These are phyloP conservation scores for Megaptera novaeangliae DNA, from an alignment of 2,113 vertebrate species.

Conservation along the genomic window DNA sequence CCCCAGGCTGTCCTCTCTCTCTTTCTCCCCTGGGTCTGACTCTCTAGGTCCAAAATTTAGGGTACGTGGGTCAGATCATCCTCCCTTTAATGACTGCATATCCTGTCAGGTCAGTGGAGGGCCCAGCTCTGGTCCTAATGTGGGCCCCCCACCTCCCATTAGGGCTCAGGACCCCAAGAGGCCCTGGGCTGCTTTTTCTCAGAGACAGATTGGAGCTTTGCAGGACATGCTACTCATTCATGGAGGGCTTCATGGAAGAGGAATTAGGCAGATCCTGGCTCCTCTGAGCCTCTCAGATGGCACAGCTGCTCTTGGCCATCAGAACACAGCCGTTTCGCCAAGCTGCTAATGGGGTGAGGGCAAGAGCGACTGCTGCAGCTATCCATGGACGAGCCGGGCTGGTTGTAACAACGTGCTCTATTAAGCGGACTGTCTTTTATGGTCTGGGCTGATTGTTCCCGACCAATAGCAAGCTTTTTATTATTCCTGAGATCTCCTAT, in stretches of 20 bases:
- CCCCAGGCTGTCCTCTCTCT: not conserved
- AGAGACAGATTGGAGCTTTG: not conserved
- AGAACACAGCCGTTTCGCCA: not conserved
- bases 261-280: not conserved
- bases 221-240: not conserved
- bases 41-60: not conserved
- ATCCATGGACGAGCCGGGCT: rapidly evolving
- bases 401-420: not conserved
- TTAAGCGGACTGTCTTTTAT: slow-evolving; percentile 20
- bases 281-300: not conserved
- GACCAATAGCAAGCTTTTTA: slow-evolving; percentile 41
- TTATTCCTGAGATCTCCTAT: slow-evolving; percentile 45
- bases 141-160: too few relatives aligned
- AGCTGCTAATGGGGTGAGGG: slow-evolving; percentile 1
- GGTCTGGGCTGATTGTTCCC: slow-evolving; percentile 30
- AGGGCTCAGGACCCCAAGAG: not conserved
- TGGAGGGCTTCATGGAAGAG: not conserved
- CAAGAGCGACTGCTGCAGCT: rapidly evolving
- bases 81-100: not conserved
- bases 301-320: rapidly evolving
- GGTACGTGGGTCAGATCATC: not conserved
- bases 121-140: not conserved
- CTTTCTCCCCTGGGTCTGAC: not conserved
- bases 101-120: not conserved
- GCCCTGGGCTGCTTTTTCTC: not conserved